These are phyloP conservation scores for Capromys pilorides DNA, from an alignment of 2,797 vertebrate genomes.

Conservation along the genomic window DNA sequence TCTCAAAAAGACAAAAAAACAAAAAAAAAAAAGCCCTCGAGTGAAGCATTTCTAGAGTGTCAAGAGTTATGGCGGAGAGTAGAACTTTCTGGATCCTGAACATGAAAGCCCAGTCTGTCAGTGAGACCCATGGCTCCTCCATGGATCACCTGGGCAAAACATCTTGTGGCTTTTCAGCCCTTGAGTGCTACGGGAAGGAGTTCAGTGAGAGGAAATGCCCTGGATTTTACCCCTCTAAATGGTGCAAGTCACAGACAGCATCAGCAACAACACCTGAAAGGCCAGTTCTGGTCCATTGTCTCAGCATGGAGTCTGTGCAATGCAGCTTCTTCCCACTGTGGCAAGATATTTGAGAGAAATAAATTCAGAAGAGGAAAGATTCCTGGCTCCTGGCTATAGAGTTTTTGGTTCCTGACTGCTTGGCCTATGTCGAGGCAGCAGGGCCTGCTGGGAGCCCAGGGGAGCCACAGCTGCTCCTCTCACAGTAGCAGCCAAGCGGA, in stretches of 20 bases:
- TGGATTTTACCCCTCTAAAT: not conserved
- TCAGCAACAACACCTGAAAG: not conserved
- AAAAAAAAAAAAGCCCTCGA: not conserved
- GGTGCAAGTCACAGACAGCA: not conserved
- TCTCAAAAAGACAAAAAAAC: too few species aligned
- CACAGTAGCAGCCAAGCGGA: not conserved
- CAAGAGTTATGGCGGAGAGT: fast-evolving
- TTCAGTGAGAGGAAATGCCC: not conserved
- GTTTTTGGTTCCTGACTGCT: not conserved
- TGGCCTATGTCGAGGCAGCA: not conserved
- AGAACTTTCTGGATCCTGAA: not conserved
- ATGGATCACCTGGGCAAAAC: too few species aligned
- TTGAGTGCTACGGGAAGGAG: not conserved
- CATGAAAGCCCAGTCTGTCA: not conserved
- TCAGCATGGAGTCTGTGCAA: not conserved
- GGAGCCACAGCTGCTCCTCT: not conserved
- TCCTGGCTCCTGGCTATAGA: not conserved
- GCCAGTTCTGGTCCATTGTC: fast-evolving
- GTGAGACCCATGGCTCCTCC: not conserved
- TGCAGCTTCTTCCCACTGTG: not conserved
- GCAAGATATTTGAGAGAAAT: too few species aligned
- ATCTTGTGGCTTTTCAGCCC: not conserved
- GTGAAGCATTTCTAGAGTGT: not conserved
- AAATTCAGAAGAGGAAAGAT: not conserved
- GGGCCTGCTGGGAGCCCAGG: too few species aligned